Percentiles rank a stretch among this genome's conserved stretches.
Evolutionary conservation across 1,140 invertebrate genomes (phyloP).

Genomic region (Pomacea maculata): DNA sequence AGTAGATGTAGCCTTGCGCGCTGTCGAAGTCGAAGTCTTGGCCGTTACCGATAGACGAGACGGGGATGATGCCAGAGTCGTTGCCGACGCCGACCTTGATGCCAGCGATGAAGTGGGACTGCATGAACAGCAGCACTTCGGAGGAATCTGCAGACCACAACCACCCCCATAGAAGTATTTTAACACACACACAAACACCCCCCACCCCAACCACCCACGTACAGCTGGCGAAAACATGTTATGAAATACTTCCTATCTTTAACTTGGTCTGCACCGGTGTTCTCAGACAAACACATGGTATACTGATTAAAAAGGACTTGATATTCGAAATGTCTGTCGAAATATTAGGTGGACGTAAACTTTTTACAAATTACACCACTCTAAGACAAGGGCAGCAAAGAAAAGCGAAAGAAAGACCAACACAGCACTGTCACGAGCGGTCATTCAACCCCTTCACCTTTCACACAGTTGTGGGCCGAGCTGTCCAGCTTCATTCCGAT

Average conservation of each 20-base stretch:
- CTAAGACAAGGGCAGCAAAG: too few species aligned
- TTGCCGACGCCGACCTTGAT: conserved; percentile 40
- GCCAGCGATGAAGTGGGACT: conserved; percentile 72
- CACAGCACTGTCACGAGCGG: too few species aligned
- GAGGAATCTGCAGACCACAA: conserved; percentile 23
- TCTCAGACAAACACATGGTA: too few species aligned
- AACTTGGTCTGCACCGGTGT: not conserved
- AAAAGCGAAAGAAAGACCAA: too few species aligned
- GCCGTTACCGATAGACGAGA: conserved; percentile 90
- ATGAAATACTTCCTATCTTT: not conserved
- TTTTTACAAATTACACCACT: too few species aligned
- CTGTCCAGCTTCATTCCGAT: conserved; percentile 83
- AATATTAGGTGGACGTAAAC: too few species aligned
- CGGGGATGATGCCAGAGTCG: conserved; percentile 69
- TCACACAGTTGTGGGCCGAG: conserved; percentile 74
- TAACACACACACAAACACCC: not conserved
- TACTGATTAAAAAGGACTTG: too few species aligned
- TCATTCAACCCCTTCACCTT: conserved; percentile 61
- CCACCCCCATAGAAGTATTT: not conserved
- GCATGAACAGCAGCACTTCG: conserved; percentile 90
- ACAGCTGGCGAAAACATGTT: too few species aligned
- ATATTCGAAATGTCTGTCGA: too few species aligned
- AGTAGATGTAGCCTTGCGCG: conserved; percentile 82
- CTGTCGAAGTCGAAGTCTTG: conserved; percentile 92
- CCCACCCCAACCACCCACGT: not conserved